A percentile compares a stretch with the other conserved stretches of the same genome.
Conservation (phyloP, 2,888 invertebrate genomes). For the Galerucella calmariensis region DNA sequence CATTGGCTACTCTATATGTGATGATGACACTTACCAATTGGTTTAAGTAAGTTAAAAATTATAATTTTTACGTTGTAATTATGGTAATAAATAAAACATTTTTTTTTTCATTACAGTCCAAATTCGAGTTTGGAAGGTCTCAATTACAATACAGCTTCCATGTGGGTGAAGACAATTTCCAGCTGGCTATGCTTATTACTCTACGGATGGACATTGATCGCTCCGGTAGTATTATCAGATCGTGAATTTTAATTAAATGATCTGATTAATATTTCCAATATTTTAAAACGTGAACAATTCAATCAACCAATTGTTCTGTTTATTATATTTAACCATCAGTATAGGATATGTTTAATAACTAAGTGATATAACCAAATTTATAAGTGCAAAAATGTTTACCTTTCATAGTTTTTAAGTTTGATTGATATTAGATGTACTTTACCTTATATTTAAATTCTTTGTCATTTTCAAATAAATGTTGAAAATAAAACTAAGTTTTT, state of each 20-base stretch:
- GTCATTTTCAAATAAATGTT: too few relatives aligned
- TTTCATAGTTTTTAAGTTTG: not conserved
- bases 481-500: too few relatives aligned
- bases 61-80: too few relatives aligned
- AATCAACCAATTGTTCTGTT: not conserved
- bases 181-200: slow-evolving; percentile 94
- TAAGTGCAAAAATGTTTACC: too few relatives aligned
- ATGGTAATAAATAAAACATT: not conserved
- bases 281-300: not conserved
- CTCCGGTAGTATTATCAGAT: slow-evolving; percentile 88
- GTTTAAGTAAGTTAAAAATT: slow-evolving; percentile 86
- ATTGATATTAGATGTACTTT: not conserved
- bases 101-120: slow-evolving; percentile 72
- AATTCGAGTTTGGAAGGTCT: slow-evolving; percentile 82
- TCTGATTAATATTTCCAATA: not conserved
- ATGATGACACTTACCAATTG: slow-evolving; percentile 99
- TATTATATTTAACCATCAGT: too few relatives aligned
- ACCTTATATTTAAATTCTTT: too few relatives aligned
- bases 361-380: too few relatives aligned
- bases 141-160: slow-evolving; percentile 90
- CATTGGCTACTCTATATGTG: slow-evolving; percentile 94
- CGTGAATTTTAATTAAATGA: slow-evolving; percentile 76
- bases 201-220: slow-evolving; percentile 94
- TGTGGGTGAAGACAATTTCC: slow-evolving; percentile 98
- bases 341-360: too few relatives aligned